Base-by-base conservation (phyloP, 2,113 vertebrate species). In the Elaphurus davidianus region DNA sequence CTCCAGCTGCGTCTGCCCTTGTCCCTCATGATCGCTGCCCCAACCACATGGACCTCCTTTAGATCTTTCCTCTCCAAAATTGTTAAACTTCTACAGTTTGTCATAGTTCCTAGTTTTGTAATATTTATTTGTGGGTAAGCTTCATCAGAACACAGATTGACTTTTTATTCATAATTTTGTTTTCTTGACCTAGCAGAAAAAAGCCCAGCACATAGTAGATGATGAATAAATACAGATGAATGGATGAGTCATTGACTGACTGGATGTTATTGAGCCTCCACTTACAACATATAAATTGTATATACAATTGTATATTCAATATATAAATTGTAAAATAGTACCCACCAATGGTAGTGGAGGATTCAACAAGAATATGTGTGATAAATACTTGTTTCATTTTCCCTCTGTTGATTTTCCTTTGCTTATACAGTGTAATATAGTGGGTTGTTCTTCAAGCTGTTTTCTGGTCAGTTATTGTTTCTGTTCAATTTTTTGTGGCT, bases 381-480 rank as follows among this genome's bases (percentile, higher is more conserved):
- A 21, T 90, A 74, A 81, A 71, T 93, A 55, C 76, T 50, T 86
- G 45, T 86, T 92, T 95, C 13, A 2, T 87, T 78, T 43, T 89
- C 52, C 27, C 47, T 91, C 47, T 59, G 27, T 23, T 83, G 16
- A 62, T 81, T 96, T 82, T 79, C 36, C 43, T 94, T 89, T 64
- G 19, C 45, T 96, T 92, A 92, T 25, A 23, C 11, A 30, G 36
- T 0, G 13, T 88, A 82, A 90, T 90, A 27, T 33, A 52, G 71
- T 86, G 36, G 19, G 60, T 50, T 93, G 19, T 74, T 87, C 85
- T 76, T 67, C 15, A 47, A 86, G 55, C 40, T 40, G 4, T 78
- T 91, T 93, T 78, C 82, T 93, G 43, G 36, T 85, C 90, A 67
- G 15, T 94, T 57, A 64, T 36, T 97, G 57, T 96, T 95, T 91